phyloP scores from a whole-genome alignment of 2,113 vertebrate species.

The Erythrolamprus reginae region DNA sequence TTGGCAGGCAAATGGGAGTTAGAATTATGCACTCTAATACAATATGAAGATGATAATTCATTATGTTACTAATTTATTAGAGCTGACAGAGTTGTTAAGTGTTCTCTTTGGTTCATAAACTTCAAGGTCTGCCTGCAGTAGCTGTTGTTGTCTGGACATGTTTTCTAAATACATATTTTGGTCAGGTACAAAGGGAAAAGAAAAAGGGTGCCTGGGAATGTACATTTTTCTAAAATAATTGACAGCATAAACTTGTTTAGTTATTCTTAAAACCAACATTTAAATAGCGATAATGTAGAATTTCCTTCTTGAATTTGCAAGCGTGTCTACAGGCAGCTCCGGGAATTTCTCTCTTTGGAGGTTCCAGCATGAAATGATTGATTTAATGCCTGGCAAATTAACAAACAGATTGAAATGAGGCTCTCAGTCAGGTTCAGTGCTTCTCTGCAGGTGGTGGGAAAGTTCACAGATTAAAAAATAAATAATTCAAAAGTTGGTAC shows the following conservation, averaged over 20 bases:
- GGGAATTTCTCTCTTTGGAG: background rate
- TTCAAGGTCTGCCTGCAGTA: conserved; percentile 45
- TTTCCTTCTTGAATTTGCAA: background rate
- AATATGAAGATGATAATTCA: conserved; percentile 46
- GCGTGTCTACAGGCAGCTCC: background rate
- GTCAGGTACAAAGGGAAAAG: background rate
- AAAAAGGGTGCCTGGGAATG: background rate
- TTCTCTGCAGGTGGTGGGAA: background rate
- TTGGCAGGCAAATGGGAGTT: background rate
- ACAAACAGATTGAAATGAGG: background rate
- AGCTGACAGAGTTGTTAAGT: conserved; percentile 51
- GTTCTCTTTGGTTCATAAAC: conserved; percentile 50
- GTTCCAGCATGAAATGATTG: background rate
- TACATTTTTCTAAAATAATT: background rate
- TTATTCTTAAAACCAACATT: background rate
- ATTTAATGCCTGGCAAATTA: background rate
- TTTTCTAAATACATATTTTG: conserved; percentile 42
- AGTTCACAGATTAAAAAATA: background rate
- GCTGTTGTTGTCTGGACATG: background rate
- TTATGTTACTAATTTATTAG: conserved; percentile 59
- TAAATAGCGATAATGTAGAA: background rate
- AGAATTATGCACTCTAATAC: conserved; percentile 42
- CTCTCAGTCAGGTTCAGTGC: background rate
- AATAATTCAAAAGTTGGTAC: background rate
- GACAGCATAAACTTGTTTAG: background rate